phyloP scores from a whole-genome alignment of 2,888 invertebrate species.

The Cataglyphis livida region DNA sequence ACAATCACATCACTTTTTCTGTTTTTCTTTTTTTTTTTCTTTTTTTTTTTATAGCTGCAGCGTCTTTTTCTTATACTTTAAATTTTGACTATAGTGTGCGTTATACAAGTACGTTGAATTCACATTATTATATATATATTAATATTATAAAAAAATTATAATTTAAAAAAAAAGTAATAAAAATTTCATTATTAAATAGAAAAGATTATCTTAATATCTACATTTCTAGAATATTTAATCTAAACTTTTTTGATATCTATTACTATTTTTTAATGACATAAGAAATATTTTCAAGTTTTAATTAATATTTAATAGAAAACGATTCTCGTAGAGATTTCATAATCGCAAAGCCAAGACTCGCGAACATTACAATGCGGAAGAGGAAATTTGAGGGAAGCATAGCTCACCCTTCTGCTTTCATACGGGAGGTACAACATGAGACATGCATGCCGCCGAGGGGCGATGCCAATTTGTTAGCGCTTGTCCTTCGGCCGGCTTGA shows the following conservation, averaged over 20 bases:
- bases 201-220: not conserved
- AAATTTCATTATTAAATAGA: not conserved
- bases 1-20: not conserved
- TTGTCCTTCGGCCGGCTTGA: conserved; percentile 70
- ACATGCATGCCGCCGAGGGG: conserved; percentile 57
- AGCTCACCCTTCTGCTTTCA: not conserved
- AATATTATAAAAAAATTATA: conserved; percentile 4
- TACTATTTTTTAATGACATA: not conserved
- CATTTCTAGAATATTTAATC: not conserved
- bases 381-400: not conserved
- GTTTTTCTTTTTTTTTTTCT: not conserved
- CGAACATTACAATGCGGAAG: conserved; percentile 58
- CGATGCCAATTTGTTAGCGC: conserved; percentile 75
- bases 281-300: not conserved
- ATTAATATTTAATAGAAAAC: not conserved
- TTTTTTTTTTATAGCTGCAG: not conserved
- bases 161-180: not conserved
- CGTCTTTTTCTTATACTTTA: not conserved
- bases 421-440: conserved; percentile 51
- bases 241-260: not conserved
- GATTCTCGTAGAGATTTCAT: not conserved
- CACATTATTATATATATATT: not conserved
- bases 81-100: not conserved
- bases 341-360: conserved; percentile 12
- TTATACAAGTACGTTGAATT: not conserved